phyloP scores from a whole-genome alignment of 1,140 invertebrate genomes.

The Drosophila sp. region DNA sequence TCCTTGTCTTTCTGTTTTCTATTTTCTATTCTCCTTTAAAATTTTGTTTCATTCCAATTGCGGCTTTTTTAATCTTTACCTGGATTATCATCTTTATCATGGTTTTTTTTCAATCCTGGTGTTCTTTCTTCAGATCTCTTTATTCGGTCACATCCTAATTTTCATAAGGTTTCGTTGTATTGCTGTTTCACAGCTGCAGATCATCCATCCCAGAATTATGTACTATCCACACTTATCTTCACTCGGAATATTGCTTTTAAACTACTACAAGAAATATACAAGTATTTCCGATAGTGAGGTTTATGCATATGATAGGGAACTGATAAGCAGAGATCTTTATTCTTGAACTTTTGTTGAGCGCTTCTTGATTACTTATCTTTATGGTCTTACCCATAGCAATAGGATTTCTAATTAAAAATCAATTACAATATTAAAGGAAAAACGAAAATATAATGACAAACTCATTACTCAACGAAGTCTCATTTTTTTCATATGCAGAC shows the following conservation, averaged over 20 bases:
- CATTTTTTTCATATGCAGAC: neutral
- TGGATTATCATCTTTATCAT: neutral
- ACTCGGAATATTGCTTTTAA: too few species aligned
- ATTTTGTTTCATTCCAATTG: too few species aligned
- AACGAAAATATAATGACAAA: too few species aligned
- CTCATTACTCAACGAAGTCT: slow-evolving; percentile 8
- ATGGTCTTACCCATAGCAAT: neutral
- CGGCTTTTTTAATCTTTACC: too few species aligned
- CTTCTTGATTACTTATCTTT: neutral
- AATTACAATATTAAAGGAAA: neutral
- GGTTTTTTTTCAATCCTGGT: too few species aligned
- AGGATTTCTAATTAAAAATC: slow-evolving; percentile 8
- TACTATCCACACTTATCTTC: neutral
- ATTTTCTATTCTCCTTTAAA: too few species aligned
- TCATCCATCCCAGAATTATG: neutral
- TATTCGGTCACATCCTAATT: too few species aligned
- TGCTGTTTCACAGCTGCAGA: neutral
- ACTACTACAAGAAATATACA: too few species aligned
- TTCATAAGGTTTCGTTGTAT: neutral
- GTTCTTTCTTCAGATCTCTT: neutral
- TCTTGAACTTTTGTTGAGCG: neutral
- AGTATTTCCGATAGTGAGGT: too few species aligned
- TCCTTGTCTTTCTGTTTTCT: too few species aligned
- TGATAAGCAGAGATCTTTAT: neutral
- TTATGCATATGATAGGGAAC: too few species aligned